Evolutionary conservation across 2,113 vertebrate genomes (phyloP).

Genomic region (Menura novaehollandiae): DNA sequence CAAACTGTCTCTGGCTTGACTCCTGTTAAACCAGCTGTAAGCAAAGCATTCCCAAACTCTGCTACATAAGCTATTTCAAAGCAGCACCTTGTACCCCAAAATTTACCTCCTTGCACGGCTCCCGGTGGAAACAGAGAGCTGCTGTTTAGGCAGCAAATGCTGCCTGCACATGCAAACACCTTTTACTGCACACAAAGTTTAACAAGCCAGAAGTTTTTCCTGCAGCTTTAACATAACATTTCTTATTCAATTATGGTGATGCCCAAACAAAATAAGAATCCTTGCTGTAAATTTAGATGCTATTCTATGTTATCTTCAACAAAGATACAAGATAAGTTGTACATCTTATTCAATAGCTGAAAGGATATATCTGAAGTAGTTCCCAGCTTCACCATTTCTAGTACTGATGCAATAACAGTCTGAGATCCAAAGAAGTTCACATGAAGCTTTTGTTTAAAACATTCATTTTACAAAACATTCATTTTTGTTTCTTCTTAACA

Average conservation of each 20-base stretch:
- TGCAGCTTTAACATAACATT: neutral
- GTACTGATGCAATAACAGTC: neutral
- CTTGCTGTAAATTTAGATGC: neutral
- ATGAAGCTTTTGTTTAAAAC: neutral
- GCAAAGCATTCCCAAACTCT: neutral
- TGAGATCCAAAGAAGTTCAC: neutral
- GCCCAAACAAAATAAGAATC: neutral
- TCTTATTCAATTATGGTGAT: neutral
- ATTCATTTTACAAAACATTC: neutral
- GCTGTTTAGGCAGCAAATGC: neutral
- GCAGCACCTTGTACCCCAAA: neutral
- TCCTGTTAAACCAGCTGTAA: neutral
- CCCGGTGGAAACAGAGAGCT: neutral
- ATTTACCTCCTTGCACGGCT: neutral
- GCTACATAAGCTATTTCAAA: neutral
- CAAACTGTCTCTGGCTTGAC: neutral
- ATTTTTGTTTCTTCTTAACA: neutral
- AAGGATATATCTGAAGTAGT: neutral
- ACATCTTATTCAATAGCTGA: neutral
- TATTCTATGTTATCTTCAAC: neutral
- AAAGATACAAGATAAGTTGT: neutral
- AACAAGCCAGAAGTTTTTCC: neutral
- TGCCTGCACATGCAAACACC: neutral
- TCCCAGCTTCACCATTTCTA: neutral
- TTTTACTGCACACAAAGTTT: neutral